Conservation (phyloP, 2,797 vertebrate species). For the Hemibagrus guttatus region DNA sequence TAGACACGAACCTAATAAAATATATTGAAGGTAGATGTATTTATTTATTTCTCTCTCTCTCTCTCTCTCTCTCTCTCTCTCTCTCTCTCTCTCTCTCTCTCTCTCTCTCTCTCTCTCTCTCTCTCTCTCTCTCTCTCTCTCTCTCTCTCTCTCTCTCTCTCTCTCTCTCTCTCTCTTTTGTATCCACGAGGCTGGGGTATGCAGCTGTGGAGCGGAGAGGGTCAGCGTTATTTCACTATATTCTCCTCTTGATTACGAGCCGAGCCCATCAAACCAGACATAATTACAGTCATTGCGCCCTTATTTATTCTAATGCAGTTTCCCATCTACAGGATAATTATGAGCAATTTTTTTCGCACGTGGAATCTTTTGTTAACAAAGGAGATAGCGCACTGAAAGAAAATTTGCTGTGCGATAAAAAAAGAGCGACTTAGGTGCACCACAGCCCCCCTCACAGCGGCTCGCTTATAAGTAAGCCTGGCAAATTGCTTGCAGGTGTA, state of each 20-base stretch:
- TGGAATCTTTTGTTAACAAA: constrained; percentile 99
- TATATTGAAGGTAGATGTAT: constrained; percentile 20
- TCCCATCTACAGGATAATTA: constrained; percentile 99
- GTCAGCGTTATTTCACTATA: constrained; percentile 99
- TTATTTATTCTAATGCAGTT: constrained; percentile 99
- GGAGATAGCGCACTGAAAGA: constrained; percentile 98
- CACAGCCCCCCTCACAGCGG: constrained; percentile 84
- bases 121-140: constrained; percentile 47
- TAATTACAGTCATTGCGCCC: constrained; percentile 99
- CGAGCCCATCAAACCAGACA: constrained; percentile 99
- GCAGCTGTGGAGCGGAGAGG: constrained; percentile 99
- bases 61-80: too few relatives aligned
- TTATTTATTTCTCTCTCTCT: constrained; percentile 49
- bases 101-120: constrained; percentile 47
- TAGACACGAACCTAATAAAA: not conserved
- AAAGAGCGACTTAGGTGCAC: constrained; percentile 87
- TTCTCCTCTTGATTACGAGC: constrained; percentile 99
- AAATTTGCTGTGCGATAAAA: constrained; percentile 87
- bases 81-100: too few relatives aligned
- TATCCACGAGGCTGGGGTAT: constrained; percentile 81
- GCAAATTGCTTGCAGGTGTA: constrained; percentile 99
- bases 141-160: constrained; percentile 41
- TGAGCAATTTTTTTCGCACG: constrained; percentile 98
- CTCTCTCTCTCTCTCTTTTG: not conserved
- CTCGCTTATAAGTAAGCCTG: constrained; percentile 87